Percentiles rank a stretch among this genome's conserved stretches.
Evolutionary conservation across 2,888 invertebrate genomes (phyloP).

Genomic region (Chloromyia formosa): DNA sequence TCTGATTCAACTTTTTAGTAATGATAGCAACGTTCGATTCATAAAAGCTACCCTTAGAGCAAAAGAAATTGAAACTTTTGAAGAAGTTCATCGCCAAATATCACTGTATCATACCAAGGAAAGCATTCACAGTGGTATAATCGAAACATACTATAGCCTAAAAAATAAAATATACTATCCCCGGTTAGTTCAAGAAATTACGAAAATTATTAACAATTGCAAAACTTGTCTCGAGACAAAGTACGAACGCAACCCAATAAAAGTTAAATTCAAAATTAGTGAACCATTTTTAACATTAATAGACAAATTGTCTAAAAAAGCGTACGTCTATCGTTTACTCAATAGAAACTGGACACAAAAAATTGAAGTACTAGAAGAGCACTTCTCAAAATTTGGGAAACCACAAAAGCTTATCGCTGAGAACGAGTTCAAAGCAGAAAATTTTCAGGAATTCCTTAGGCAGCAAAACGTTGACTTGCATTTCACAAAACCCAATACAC

Average conservation of each 20-base stretch:
- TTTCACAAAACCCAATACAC: constrained; percentile 42
- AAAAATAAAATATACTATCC: constrained; percentile 31
- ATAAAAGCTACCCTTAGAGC: constrained; percentile 41
- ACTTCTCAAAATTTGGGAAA: constrained; percentile 47
- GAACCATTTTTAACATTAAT: constrained; percentile 47
- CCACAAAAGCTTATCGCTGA: constrained; percentile 47
- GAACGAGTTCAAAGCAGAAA: constrained; percentile 47
- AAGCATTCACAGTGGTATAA: constrained; percentile 17
- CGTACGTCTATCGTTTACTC: constrained; percentile 44
- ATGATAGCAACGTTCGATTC: constrained; percentile 31
- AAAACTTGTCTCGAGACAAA: constrained; percentile 39
- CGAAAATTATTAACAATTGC: constrained; percentile 49
- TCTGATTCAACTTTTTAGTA: constrained; percentile 28
- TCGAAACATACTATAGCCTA: constrained; percentile 9
- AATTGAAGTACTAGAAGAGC: constrained; percentile 40
- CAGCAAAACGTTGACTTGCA: constrained; percentile 44
- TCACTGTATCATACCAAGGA: constrained; percentile 33
- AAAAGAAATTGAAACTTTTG: constrained; percentile 38
- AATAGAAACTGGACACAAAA: constrained; percentile 49
- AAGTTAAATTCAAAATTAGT: constrained; percentile 40
- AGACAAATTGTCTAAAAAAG: constrained; percentile 48
- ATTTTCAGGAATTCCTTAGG: constrained; percentile 39
- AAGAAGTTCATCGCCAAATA: constrained; percentile 43
- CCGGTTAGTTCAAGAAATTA: constrained; percentile 39
- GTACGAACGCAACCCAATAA: constrained; percentile 48